phyloP scores from a whole-genome alignment of 2,797 vertebrate genomes.

The Rhynchonycteris naso region DNA sequence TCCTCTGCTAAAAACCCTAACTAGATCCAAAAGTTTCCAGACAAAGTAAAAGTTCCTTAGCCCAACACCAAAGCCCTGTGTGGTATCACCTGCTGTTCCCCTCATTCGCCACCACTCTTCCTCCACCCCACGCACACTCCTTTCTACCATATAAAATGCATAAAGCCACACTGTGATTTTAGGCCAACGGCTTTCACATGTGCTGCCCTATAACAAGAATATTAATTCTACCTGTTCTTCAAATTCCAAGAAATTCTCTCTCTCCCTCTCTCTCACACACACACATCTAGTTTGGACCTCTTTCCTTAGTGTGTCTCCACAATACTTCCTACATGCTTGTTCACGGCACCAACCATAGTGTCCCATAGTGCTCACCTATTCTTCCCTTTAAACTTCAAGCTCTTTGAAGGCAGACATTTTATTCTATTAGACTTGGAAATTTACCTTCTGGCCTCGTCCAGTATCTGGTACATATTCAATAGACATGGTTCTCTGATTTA shows the following conservation, averaged over 20 bases:
- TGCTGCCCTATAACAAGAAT: background rate
- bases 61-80: background rate
- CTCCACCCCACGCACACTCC: background rate
- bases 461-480: background rate
- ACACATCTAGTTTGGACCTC: background rate
- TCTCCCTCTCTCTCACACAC: background rate
- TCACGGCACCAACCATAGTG: background rate
- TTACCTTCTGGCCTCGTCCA: background rate
- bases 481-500: background rate
- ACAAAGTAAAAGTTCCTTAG: background rate
- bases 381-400: background rate
- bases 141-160: background rate
- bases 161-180: background rate
- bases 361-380: background rate
- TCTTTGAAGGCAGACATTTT: conserved; percentile 25
- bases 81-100: background rate
- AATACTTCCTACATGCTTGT: background rate
- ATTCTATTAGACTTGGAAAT: conserved; percentile 41
- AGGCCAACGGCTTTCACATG: background rate
- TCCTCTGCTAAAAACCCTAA: background rate
- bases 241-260: background rate
- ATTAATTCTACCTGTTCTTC: background rate
- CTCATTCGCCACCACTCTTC: background rate
- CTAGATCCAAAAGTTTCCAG: background rate
- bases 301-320: background rate